These are phyloP conservation scores for Idaea dimidiata DNA, from an alignment of 2,888 invertebrate species.

Conservation along the genomic window DNA sequence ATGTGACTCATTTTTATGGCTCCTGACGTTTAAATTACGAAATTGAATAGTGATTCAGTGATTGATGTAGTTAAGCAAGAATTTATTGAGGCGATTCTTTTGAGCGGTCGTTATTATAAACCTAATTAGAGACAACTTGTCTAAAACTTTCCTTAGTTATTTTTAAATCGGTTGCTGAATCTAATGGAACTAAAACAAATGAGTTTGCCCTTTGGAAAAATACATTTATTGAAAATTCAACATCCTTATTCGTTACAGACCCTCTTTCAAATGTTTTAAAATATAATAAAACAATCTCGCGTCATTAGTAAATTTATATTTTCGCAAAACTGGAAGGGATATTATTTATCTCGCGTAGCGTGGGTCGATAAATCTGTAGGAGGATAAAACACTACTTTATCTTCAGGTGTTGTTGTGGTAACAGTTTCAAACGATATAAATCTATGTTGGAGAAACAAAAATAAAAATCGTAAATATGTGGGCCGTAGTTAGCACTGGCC, in stretches of 20 bases:
- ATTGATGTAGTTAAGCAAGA: slow-evolving; percentile 37
- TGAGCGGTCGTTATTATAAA: slow-evolving; percentile 23
- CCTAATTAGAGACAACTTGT: slow-evolving; percentile 26
- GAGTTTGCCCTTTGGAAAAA: slow-evolving; percentile 2
- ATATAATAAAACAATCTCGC: slow-evolving; percentile 6
- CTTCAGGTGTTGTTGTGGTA: slow-evolving; percentile 5
- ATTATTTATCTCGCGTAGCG: not conserved
- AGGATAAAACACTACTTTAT: not conserved
- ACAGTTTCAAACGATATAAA: not conserved
- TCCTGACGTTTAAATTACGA: slow-evolving; percentile 49
- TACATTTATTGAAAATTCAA: not conserved
- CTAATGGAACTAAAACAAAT: not conserved
- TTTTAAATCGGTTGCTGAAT: slow-evolving; percentile 25
- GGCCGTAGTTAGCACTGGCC: not conserved
- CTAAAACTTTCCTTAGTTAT: slow-evolving; percentile 23
- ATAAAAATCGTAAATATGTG: not conserved
- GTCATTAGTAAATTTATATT: not conserved
- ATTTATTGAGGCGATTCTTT: slow-evolving; percentile 28
- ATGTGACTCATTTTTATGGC: slow-evolving; percentile 60
- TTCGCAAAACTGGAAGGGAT: slow-evolving; percentile 1
- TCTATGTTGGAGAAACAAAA: not conserved
- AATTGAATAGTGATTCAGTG: slow-evolving; percentile 40
- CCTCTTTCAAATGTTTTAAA: not conserved
- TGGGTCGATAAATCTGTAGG: not conserved
- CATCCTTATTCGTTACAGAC: not conserved